Evolutionary conservation across 2,888 invertebrate genomes (phyloP), one percentile per base, ranked within the genome.

Genomic region (Meloe dianella): DNA sequence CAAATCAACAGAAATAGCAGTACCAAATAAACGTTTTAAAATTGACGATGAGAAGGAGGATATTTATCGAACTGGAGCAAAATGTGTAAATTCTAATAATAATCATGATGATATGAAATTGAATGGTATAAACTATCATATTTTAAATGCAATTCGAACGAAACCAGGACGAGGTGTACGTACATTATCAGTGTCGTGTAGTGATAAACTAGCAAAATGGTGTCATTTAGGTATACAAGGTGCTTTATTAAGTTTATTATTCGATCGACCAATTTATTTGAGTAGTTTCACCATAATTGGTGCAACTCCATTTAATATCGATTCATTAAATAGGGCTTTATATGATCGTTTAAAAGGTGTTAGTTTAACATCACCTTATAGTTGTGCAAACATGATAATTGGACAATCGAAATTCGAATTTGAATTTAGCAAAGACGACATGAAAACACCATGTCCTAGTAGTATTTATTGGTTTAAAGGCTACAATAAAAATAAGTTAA

Each of bases 161-260:
- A 97, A 97, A 83, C 97, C 97, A 30, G 97, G 96, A 0, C 87
- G 96, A 77, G 97, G 97, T 0, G 92, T 94, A 80, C 90, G 90
- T 59, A 97, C 97, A 0, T 81, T 93, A 54, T 96, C 96, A 10
- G 90, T 97, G 76, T 96, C 96, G 0, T 98, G 97, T 82, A 97
- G 96, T 82, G 97, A 98, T 84, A 98, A 98, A 86, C 85, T 98
- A 14, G 90, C 95, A 2, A 90, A 91, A 76, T 98, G 97, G 97
- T 90, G 92, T 78, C 85, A 92, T 68, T 79, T 95, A 35, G 97
- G 97, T 0, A 80, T 95, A 29, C 96, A 94, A 85, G 97, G 97
- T 4, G 89, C 93, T 4, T 83, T 97, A 4, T 80, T 97, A 59
- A 89, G 89, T 69, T 82, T 89, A 68, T 80, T 96, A 29, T 81